Evolutionary conservation across 2,797 vertebrate species (phyloP).

Genomic region (Spizella passerina): DNA sequence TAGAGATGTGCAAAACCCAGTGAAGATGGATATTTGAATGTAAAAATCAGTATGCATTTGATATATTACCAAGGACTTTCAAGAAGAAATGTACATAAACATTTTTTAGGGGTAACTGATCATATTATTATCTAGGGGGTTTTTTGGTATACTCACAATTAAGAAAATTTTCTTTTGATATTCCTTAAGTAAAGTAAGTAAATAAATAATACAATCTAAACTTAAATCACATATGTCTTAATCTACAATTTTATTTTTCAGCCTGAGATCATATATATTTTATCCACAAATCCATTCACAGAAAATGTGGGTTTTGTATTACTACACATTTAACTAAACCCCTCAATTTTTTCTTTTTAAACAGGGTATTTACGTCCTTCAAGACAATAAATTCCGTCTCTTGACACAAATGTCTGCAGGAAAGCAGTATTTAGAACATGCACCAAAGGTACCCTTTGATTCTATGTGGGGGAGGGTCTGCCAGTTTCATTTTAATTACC

Average conservation of each 20-base stretch:
- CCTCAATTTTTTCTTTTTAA: neutral
- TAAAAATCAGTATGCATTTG: neutral
- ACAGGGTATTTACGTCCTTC: constrained; percentile 95
- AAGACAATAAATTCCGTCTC: constrained; percentile 93
- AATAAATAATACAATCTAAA: neutral
- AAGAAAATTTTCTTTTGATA: neutral
- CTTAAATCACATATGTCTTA: neutral
- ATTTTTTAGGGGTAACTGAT: neutral
- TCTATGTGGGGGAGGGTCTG: neutral
- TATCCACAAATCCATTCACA: neutral
- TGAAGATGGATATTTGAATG: neutral
- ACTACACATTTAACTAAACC: neutral
- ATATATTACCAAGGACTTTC: neutral
- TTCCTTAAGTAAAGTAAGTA: neutral
- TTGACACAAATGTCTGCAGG: constrained; percentile 91
- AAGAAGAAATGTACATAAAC: neutral
- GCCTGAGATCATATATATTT: neutral
- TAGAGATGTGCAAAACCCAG: neutral
- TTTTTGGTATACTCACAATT: neutral
- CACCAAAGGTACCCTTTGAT: constrained; percentile 86
- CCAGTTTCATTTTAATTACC: neutral
- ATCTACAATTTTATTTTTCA: neutral
- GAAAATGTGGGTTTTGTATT: neutral
- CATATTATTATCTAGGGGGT: neutral
- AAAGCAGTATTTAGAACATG: constrained; percentile 93